Conservation (phyloP, 2,113 vertebrate genomes). For the Centrocercus urophasianus region DNA sequence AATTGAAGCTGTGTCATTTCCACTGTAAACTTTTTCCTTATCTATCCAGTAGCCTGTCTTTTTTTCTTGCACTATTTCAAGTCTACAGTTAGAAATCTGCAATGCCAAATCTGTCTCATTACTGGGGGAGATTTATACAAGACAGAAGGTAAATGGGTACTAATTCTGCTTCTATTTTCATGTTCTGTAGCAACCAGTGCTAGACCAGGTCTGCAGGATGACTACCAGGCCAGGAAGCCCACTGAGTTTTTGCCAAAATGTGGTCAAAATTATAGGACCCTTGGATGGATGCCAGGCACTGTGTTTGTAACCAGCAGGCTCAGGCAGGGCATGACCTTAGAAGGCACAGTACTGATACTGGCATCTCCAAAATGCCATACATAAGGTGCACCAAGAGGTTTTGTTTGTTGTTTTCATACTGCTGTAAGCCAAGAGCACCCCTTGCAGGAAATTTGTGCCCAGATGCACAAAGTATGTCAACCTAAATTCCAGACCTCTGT, state of each 20-base stretch:
- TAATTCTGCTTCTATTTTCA: neutral
- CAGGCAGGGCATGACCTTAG: too few species aligned
- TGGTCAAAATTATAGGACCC: neutral
- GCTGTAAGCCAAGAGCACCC: too few species aligned
- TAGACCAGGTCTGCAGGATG: neutral
- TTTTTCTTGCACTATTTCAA: neutral
- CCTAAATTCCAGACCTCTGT: neutral
- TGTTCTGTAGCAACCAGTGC: rapidly evolving
- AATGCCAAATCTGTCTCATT: neutral
- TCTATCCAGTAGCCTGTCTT: neutral
- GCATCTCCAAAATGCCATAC: neutral
- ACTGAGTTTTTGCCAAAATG: neutral
- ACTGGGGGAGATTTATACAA: neutral
- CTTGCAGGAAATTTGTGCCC: neutral
- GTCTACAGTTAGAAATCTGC: neutral
- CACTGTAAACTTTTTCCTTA: neutral
- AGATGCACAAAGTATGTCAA: too few species aligned
- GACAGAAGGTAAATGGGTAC: neutral
- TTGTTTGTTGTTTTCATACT: too few species aligned
- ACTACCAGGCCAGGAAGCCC: neutral
- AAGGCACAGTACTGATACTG: neutral
- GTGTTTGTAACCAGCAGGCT: neutral
- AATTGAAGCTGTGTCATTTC: neutral
- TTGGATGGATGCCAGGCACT: neutral
- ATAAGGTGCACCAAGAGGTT: neutral